phyloP scores from a whole-genome alignment of 2,797 vertebrate genomes.

The Coccyzus lansbergi region DNA sequence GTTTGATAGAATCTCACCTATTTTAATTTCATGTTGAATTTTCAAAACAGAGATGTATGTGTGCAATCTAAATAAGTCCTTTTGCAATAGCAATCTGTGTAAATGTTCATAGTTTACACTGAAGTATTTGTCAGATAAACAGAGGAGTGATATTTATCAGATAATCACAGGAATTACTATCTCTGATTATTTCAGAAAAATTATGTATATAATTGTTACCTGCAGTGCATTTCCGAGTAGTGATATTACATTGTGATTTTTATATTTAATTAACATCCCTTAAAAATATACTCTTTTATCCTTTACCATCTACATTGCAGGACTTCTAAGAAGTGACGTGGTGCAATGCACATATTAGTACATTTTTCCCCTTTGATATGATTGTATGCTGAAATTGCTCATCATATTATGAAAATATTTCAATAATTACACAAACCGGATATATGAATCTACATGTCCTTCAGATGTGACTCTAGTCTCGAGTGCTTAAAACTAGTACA shows the following conservation, averaged over 20 bases:
- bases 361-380: neutral
- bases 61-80: neutral
- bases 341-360: neutral
- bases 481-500: conserved; percentile 7
- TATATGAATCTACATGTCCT: neutral
- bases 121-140: neutral
- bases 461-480: neutral
- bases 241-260: neutral
- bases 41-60: neutral
- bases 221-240: neutral
- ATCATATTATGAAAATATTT: neutral
- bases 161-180: neutral
- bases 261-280: neutral
- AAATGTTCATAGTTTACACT: neutral
- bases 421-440: neutral
- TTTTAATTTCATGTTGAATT: neutral
- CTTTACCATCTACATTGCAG: neutral
- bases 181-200: neutral
- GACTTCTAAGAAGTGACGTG: neutral
- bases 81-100: neutral
- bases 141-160: neutral
- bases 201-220: neutral
- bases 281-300: neutral
- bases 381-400: neutral
- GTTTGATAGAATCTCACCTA: neutral